Base-by-base conservation (phyloP, 2,888 invertebrate genomes). In the Empis stercorea region DNA sequence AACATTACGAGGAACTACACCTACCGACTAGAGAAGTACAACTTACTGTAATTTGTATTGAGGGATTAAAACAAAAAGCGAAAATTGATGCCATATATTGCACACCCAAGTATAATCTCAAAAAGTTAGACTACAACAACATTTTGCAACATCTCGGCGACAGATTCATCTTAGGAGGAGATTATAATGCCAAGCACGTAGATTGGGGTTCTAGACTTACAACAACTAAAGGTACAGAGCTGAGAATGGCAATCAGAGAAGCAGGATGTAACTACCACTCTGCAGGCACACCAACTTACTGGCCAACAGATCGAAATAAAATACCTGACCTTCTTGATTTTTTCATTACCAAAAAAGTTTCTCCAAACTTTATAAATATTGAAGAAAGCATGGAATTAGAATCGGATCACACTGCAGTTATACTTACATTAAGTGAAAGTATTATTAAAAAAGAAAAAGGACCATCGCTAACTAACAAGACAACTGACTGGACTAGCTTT, bases 241-340 rank as follows among this genome's bases (percentile, higher is more conserved):
- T 52, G 44, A 14, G 23, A 14, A 13, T 17, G 20, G 41, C 45
- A 27, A 44, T 44, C 4, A 20, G 36, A 6, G 13, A 10, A 10
- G 4, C 3, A 3, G 17, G 17, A 4, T 46, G 44, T 20, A 41
- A 41, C 17, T 42, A 41, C 16, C 23, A 46, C 7, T 54, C 55
- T 17, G 49, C 51, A n/a, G 53, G 55, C 1, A 36, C 57, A 50
- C 57, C 59, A 13, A 59, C 57, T 1, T 55, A 59, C 44, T 58
- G 57, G 54, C 57, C 56, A 10, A 27, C 52, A 4, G 54, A 56
- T 43, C 44, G 44, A 16, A 52, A 49, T 10, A 55, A 57, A 52
- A 42, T 52, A 23, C 58, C 59, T 6, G 55, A 59, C 20, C 40
- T 56, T 32, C 13, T 58, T 10, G 56, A 58, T 38, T 54, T 59